These are phyloP conservation scores for Opisthocomus hoazin DNA, from an alignment of 2,113 vertebrate genomes.

Conservation along the genomic window DNA sequence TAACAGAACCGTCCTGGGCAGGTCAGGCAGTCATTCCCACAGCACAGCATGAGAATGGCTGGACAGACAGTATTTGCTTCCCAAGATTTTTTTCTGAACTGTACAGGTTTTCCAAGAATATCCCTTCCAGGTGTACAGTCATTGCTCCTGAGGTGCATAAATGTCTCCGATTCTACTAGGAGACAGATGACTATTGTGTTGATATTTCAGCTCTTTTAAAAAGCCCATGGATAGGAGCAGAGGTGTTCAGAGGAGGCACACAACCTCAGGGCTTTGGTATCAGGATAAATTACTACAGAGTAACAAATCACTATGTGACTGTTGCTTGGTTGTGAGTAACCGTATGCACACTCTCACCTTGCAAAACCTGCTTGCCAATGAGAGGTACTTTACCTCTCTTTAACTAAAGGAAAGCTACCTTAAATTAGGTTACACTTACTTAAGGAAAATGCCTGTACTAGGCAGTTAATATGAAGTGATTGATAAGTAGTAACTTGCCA, in stretches of 20 bases:
- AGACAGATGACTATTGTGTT: neutral
- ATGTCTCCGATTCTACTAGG: neutral
- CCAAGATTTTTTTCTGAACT: neutral
- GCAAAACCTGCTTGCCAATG: neutral
- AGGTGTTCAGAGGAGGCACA: neutral
- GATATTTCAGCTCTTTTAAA: neutral
- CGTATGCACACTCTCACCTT: neutral
- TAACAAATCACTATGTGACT: neutral
- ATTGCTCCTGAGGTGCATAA: constrained; percentile 20
- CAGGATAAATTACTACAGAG: neutral
- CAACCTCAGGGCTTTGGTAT: neutral
- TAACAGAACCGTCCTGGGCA: neutral
- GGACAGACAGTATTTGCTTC: neutral
- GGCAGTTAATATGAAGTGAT: neutral
- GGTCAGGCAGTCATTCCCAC: neutral
- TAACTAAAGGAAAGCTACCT: neutral
- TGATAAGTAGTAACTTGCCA: neutral
- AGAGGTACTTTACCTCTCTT: neutral
- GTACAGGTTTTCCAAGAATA: neutral
- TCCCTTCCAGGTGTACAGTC: neutral
- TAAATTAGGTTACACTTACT: neutral
- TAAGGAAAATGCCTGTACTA: neutral
- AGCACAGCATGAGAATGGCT: neutral
- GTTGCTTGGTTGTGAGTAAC: neutral
- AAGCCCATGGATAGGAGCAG: neutral